phyloP scores from a whole-genome alignment of 2,113 vertebrate species.

The Motacilla tschutschensis region DNA sequence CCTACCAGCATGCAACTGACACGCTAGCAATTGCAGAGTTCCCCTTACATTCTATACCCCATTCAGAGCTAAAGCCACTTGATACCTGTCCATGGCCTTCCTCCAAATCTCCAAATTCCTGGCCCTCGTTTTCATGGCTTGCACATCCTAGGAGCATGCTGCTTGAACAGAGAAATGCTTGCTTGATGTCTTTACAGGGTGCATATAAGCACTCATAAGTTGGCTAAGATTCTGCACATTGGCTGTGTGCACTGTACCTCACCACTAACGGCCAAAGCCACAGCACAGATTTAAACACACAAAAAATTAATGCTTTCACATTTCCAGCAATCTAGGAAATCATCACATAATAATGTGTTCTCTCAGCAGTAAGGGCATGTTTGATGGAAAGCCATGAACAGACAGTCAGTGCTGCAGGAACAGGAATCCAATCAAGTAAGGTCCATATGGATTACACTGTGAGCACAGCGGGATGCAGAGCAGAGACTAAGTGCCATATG shows the following conservation, averaged over 20 bases:
- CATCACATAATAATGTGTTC: neutral
- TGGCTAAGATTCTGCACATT: neutral
- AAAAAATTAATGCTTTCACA: neutral
- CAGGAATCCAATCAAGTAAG: constrained; percentile 18
- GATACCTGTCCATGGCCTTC: neutral
- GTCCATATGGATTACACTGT: constrained; percentile 18
- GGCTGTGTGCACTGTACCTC: neutral
- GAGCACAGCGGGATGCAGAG: neutral
- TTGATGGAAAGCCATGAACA: neutral
- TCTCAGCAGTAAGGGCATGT: neutral
- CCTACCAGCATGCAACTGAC: neutral
- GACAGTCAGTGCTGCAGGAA: neutral
- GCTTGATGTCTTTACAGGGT: neutral
- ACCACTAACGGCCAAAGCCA: neutral
- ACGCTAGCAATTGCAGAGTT: neutral
- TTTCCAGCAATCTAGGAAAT: neutral
- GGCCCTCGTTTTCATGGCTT: neutral
- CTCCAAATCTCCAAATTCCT: neutral
- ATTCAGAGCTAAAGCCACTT: neutral
- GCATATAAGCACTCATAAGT: neutral
- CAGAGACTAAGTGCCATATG: constrained; percentile 4
- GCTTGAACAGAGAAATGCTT: neutral
- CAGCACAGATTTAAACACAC: neutral
- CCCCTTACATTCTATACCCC: neutral
- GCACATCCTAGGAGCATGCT: neutral